A percentile compares a stretch with the other conserved stretches of the same genome.
These are phyloP conservation scores for Alexandromys oeconomus DNA, from an alignment of 2,797 vertebrate genomes.

Conservation along the genomic window DNA sequence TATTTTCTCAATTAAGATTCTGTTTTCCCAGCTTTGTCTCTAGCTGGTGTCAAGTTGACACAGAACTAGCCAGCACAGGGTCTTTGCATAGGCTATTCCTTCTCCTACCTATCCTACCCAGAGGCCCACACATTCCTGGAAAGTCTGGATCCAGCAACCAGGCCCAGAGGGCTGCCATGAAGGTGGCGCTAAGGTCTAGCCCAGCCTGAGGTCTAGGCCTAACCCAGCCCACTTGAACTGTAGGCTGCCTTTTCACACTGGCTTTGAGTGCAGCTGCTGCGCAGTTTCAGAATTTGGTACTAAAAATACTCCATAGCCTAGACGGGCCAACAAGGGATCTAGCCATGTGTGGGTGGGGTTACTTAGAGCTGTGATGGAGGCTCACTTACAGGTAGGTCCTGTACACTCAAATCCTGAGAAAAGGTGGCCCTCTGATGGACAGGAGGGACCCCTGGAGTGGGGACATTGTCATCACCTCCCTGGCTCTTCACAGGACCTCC, in stretches of 20 bases:
- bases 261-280: background rate
- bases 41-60: background rate
- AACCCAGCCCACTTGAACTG: background rate
- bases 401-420: background rate
- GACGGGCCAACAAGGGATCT: conserved; percentile 27
- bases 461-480: background rate
- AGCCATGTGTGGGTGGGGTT: conserved; percentile 53
- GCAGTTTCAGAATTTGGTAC: conserved; percentile 62
- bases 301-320: conserved; percentile 70
- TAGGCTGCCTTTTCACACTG: fast-evolving
- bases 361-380: background rate
- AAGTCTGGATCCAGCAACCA: background rate
- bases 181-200: background rate
- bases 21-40: background rate
- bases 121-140: background rate
- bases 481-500: background rate
- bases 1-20: background rate
- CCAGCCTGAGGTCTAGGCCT: background rate
- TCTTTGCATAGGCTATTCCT: background rate
- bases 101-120: background rate
- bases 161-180: background rate
- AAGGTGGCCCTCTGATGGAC: background rate
- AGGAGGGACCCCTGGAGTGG: background rate
- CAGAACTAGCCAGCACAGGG: background rate
- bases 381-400: background rate